Evolutionary conservation across 2,888 invertebrate genomes (phyloP).

Genomic region (Sipha maydis): DNA sequence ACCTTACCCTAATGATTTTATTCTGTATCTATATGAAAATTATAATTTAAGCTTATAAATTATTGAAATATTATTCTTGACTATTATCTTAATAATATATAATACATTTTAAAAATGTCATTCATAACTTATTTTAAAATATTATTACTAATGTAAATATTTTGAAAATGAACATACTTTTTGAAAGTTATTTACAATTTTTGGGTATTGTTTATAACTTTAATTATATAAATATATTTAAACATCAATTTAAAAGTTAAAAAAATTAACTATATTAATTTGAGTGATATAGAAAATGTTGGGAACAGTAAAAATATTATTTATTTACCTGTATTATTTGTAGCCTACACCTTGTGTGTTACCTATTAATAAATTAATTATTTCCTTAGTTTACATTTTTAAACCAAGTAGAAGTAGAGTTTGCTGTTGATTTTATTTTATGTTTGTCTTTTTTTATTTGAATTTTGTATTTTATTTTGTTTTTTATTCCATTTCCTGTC

Average conservation of each 20-base stretch:
- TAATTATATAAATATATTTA: not conserved
- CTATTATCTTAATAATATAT: too few species aligned
- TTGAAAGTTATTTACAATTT: not conserved
- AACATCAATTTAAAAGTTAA: too few species aligned
- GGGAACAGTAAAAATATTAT: not conserved
- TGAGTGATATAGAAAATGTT: too few species aligned
- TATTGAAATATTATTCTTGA: too few species aligned
- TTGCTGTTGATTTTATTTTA: constrained; percentile 63
- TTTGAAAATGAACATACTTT: not conserved
- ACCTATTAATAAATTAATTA: not conserved
- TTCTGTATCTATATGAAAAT: too few species aligned
- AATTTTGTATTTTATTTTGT: constrained; percentile 61
- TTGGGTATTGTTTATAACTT: not conserved
- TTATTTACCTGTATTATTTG: not conserved
- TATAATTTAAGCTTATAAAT: too few species aligned
- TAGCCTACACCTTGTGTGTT: constrained; percentile 1
- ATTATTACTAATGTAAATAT: too few species aligned
- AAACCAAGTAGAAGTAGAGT: constrained; percentile 37
- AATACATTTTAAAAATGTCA: too few species aligned
- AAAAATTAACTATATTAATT: too few species aligned
- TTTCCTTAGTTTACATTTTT: constrained; percentile 16
- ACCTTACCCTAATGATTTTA: too few species aligned
- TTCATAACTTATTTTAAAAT: too few species aligned
- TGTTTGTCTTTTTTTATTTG: constrained; percentile 63
- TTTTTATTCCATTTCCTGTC: constrained; percentile 59